Evolutionary conservation across 2,888 invertebrate species (phyloP).

Genomic region (Epinotia nisella): DNA sequence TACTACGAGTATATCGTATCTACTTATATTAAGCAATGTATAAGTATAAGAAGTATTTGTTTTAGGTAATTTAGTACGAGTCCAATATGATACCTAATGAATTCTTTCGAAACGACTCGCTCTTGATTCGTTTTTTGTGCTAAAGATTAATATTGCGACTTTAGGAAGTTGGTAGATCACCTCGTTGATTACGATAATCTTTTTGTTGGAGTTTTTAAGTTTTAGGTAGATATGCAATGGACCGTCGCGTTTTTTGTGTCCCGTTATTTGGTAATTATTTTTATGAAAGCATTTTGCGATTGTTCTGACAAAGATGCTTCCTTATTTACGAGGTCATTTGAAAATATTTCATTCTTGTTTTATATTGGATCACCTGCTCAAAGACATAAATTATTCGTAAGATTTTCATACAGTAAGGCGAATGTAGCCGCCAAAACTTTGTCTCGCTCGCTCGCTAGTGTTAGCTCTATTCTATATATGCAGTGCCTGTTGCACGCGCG

Average conservation of each 20-base stretch:
- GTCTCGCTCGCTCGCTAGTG: too few species aligned
- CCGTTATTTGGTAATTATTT: constrained; percentile 63
- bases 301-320: constrained; percentile 59
- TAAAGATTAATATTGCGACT: constrained; percentile 75
- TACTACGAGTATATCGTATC: too few species aligned
- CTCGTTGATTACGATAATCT: constrained; percentile 78
- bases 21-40: too few species aligned
- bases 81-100: background rate
- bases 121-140: constrained; percentile 37
- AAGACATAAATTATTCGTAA: too few species aligned
- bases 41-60: too few species aligned
- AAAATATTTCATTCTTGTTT: background rate
- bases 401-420: too few species aligned
- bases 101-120: constrained; percentile 5
- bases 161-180: constrained; percentile 76
- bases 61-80: too few species aligned
- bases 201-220: constrained; percentile 77
- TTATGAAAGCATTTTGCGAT: constrained; percentile 64
- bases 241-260: constrained; percentile 67
- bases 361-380: background rate
- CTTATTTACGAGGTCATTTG: constrained; percentile 28
- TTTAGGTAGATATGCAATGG: constrained; percentile 60
- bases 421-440: too few species aligned
- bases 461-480: too few species aligned
- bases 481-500: too few species aligned